These are phyloP conservation scores for Whitmania pigra DNA, from an alignment of 1,140 invertebrate species.

Conservation along the genomic window DNA sequence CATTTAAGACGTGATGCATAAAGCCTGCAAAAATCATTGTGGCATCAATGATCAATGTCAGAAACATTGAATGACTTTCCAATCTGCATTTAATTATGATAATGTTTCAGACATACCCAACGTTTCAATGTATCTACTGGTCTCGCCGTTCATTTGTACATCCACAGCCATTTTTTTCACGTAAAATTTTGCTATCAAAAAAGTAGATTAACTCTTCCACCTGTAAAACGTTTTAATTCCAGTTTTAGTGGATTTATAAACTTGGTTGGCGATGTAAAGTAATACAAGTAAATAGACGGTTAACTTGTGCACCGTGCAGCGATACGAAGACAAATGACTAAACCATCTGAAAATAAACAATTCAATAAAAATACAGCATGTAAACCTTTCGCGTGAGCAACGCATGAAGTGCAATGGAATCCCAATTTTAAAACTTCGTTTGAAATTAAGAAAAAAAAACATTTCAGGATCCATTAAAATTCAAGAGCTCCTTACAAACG, in stretches of 20 bases:
- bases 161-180: neutral
- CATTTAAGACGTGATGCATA: neutral
- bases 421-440: neutral
- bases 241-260: too few relatives aligned
- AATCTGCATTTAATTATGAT: neutral
- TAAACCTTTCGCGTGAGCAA: too few relatives aligned
- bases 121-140: neutral
- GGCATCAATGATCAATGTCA: too few relatives aligned
- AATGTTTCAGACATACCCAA: neutral
- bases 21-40: neutral
- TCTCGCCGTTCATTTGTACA: neutral
- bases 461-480: neutral
- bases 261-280: too few relatives aligned
- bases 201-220: neutral
- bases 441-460: constrained; percentile 7
- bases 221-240: neutral
- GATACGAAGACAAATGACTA: too few relatives aligned
- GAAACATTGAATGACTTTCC: neutral
- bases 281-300: too few relatives aligned
- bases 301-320: too few relatives aligned
- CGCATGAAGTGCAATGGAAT: too few relatives aligned
- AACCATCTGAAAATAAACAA: too few relatives aligned
- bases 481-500: neutral
- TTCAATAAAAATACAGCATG: too few relatives aligned
- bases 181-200: neutral